Evolutionary conservation across 2,113 vertebrate genomes (phyloP).

Genomic region (Galbula dea): DNA sequence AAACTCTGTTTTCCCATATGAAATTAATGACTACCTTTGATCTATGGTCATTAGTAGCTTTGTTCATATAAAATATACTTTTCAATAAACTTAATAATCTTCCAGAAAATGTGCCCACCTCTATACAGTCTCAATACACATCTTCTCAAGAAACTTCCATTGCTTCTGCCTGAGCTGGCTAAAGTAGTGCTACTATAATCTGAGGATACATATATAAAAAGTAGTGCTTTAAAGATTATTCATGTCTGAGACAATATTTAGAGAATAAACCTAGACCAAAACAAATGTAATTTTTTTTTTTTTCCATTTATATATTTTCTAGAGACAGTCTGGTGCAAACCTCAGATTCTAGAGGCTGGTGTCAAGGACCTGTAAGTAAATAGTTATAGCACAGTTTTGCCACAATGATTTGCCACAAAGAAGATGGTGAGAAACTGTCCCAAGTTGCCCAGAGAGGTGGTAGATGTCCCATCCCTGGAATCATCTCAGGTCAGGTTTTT

Average conservation of each 20-base stretch:
- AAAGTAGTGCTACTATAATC: background rate
- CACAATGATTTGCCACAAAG: no score
- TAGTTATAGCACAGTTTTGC: background rate
- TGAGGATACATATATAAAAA: background rate
- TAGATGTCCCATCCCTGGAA: no score
- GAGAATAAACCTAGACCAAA: background rate
- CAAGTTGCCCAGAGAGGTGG: no score
- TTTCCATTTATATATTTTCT: background rate
- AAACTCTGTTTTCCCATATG: accelerated
- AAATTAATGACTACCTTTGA: background rate
- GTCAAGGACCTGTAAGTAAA: background rate
- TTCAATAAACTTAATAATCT: background rate
- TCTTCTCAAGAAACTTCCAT: background rate
- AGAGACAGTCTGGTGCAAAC: background rate
- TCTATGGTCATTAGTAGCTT: background rate
- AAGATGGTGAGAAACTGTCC: no score
- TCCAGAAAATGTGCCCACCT: background rate
- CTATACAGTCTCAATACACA: background rate
- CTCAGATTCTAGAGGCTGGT: background rate
- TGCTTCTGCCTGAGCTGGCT: background rate
- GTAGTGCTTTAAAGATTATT: background rate
- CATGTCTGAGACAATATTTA: no score
- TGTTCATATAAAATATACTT: background rate
- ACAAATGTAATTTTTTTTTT: background rate
- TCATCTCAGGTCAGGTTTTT: no score